phyloP scores from a whole-genome alignment of 2,888 invertebrate species.

The Norana najaformis region DNA sequence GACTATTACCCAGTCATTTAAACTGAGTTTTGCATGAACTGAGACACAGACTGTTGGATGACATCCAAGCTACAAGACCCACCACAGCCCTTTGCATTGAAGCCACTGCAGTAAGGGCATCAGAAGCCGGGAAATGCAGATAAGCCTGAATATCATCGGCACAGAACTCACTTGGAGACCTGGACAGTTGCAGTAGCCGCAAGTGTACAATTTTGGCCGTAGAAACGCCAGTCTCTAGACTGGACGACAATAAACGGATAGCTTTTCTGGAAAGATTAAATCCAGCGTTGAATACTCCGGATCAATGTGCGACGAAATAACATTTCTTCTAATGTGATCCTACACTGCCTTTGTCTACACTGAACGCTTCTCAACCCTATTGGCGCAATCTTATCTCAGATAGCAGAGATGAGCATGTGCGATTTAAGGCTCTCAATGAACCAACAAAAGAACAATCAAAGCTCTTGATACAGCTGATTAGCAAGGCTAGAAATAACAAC shows the following conservation, averaged over 20 bases:
- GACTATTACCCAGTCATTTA: too few relatives aligned
- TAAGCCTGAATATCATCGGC: too few relatives aligned
- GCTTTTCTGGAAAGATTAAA: neutral
- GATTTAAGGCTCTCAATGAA: neutral
- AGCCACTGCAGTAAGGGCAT: too few relatives aligned
- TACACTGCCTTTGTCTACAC: neutral
- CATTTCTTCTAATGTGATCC: neutral
- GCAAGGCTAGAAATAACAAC: neutral
- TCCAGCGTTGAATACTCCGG: neutral
- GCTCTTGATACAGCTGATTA: neutral
- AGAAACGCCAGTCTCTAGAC: neutral
- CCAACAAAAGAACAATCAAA: constrained; percentile 13
- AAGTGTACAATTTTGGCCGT: neutral
- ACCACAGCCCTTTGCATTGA: too few relatives aligned
- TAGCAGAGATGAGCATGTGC: neutral
- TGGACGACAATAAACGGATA: neutral
- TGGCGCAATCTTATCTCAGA: neutral
- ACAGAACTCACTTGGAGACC: too few relatives aligned
- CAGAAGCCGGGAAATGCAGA: too few relatives aligned
- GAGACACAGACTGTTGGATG: too few relatives aligned
- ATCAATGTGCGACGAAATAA: neutral
- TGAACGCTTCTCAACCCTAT: neutral
- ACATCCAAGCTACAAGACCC: too few relatives aligned
- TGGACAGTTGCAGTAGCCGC: too few relatives aligned
- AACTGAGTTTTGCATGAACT: too few relatives aligned